Percentiles rank a stretch among this genome's conserved stretches.
Conservation (phyloP, 2,888 invertebrate genomes). For the Prenolepis imparis region DNA sequence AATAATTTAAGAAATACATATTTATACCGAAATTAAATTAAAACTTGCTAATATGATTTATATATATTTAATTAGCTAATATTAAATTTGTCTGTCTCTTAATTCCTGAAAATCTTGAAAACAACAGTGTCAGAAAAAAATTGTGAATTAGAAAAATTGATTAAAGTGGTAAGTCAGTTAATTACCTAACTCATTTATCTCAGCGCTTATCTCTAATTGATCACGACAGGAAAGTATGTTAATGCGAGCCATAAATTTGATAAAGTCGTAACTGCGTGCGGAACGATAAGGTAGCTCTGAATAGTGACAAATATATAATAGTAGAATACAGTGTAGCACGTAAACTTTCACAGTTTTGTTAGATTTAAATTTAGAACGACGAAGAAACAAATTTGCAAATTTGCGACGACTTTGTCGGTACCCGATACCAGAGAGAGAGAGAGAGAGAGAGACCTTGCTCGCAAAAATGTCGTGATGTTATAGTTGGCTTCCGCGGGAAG, state of each 20-base stretch:
- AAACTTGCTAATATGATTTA: neutral
- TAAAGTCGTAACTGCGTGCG: slow-evolving; percentile 1
- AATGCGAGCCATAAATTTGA: slow-evolving; percentile 24
- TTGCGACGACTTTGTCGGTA: slow-evolving; percentile 16
- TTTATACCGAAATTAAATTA: neutral
- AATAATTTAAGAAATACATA: neutral
- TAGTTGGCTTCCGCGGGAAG: slow-evolving; percentile 75
- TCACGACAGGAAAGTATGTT: slow-evolving; percentile 12
- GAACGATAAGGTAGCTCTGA: neutral
- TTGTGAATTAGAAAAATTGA: neutral
- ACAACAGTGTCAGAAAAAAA: neutral
- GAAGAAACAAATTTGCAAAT: slow-evolving; percentile 15
- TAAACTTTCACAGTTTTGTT: slow-evolving; percentile 19
- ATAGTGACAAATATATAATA: slow-evolving; percentile 2
- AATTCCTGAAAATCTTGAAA: neutral
- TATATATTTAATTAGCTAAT: neutral
- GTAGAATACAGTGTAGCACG: neutral
- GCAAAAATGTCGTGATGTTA: slow-evolving; percentile 82
- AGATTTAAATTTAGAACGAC: slow-evolving; percentile 37
- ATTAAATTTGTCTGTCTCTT: neutral
- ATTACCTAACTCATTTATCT: slow-evolving; percentile 4
- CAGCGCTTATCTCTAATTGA: slow-evolving; percentile 18
- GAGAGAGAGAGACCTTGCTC: slow-evolving; percentile 78
- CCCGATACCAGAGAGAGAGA: neutral
- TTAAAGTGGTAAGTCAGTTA: slow-evolving; percentile 1